A percentile compares a stretch with the other conserved stretches of the same genome.
These are phyloP conservation scores for Brachymystax lenok DNA, from an alignment of 2,797 vertebrate genomes.

Conservation along the genomic window DNA sequence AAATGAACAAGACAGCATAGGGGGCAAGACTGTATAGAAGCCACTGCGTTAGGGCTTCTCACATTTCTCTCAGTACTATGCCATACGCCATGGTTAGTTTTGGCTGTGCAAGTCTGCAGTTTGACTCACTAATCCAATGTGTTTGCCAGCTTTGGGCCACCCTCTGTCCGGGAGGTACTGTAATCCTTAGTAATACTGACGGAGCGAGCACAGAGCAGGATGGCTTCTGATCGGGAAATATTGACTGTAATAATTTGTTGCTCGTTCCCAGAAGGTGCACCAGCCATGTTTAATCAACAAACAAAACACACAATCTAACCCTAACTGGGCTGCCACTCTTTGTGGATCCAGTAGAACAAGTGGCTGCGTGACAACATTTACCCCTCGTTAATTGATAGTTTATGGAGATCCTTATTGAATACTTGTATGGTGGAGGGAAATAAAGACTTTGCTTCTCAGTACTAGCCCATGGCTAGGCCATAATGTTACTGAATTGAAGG, in stretches of 20 bases:
- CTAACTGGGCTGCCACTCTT: constrained; percentile 13
- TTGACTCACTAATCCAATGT: constrained; percentile 42
- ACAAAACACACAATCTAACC: constrained; percentile 23
- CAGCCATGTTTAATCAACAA: constrained; percentile 38
- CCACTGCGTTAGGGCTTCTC: constrained; percentile 10
- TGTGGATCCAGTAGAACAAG: constrained; percentile 22
- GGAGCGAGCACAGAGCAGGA: constrained; percentile 29
- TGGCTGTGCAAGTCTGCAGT: constrained; percentile 8
- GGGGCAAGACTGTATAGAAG: neutral
- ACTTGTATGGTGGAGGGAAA: neutral
- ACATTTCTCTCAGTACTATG: constrained; percentile 6
- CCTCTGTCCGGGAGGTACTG: constrained; percentile 31
- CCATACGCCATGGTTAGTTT: constrained; percentile 8
- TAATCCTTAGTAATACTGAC: constrained; percentile 51
- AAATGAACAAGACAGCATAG: constrained; percentile 8
- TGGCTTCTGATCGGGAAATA: constrained; percentile 26
- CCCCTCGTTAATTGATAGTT: constrained; percentile 17
- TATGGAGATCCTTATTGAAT: neutral
- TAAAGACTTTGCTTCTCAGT: neutral
- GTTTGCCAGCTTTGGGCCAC: constrained; percentile 47
- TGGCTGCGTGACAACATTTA: constrained; percentile 15
- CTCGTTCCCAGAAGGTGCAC: constrained; percentile 16
- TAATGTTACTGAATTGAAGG: neutral
- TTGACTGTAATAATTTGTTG: constrained; percentile 27
- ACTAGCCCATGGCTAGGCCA: neutral